Evolutionary conservation across 2,888 invertebrate genomes (phyloP), one percentile per base, ranked within the genome.

Genomic region (Ctena decussata): DNA sequence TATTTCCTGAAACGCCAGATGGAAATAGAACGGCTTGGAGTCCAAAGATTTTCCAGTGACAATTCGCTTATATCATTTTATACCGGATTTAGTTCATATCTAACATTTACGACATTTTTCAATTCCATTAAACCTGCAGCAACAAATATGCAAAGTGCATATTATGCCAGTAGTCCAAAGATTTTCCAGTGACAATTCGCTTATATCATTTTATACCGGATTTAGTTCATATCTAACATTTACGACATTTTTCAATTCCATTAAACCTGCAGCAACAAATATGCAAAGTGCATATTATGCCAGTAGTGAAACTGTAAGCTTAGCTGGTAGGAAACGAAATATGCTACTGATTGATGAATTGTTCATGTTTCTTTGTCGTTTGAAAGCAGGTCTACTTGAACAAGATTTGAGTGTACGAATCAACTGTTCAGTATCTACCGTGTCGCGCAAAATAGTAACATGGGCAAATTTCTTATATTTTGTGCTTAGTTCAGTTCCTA

Each of bases 391-490:
- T n/a, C 60, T 79, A 21, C 37, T 85, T 21, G 72, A 72, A 74
- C 65, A 85, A 30, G 79, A 79, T 72, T 37, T 82, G 5, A 37
- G 82, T 72, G 79, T 85, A 5, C n/a, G 85, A 35, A 82, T 85
- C 37, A 85, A 84, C 39, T 77, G 80, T 37, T 82, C 82, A 60
- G 24, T 84, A 8, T 73, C 84, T 8, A 77, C 82, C 37, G 73
- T 77, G 6, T 80, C 79, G 69, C 0, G 85, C 12, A 78, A 77
- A 35, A 77, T 81, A 12, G 77, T 85, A 27, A 85, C 77, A 32
- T 85, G 75, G 80, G 74, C 70, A 44, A 81, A 81, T 49, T 85
- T 71, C 70, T 53, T 85, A n/a, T 81, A 85, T 65, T 71, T 81
- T 77, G 53, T 44, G 41, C 60, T 85, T 27, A 77, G 84, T 18